Evolutionary conservation across 1,140 invertebrate species (phyloP).

Genomic region (Pseudoatta argentina): DNA sequence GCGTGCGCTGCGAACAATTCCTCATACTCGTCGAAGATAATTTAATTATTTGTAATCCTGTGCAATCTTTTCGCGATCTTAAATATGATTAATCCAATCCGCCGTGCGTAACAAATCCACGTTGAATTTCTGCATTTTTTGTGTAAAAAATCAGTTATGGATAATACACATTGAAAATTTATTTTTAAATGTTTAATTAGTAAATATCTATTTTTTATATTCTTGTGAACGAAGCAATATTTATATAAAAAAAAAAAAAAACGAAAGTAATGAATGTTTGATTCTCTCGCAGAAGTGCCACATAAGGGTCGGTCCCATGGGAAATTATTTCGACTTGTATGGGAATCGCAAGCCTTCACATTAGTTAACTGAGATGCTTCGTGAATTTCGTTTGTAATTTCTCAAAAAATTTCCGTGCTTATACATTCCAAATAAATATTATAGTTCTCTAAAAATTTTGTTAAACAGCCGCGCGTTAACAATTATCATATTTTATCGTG

Average conservation of each 20-base stretch:
- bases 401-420: background rate
- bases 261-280: conserved; percentile 33
- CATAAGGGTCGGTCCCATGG: conserved; percentile 40
- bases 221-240: conserved; percentile 22
- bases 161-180: background rate
- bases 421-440: background rate
- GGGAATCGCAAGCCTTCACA: conserved; percentile 78
- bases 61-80: background rate
- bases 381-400: conserved; percentile 18
- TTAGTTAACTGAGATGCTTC: conserved; percentile 64
- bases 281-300: conserved; percentile 47
- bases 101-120: conserved; percentile 12
- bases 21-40: conserved; percentile 79
- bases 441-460: background rate
- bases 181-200: conserved; percentile 8
- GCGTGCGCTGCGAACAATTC: conserved; percentile 82
- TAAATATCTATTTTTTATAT: background rate
- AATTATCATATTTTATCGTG: background rate
- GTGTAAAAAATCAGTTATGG: background rate
- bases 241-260: conserved; percentile 36
- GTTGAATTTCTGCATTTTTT: background rate
- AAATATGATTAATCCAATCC: background rate
- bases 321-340: conserved; percentile 78
- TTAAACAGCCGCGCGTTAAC: background rate
- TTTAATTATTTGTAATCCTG: conserved; percentile 8